Conservation (phyloP, 2,113 vertebrate species). For the Gyps fulvus region DNA sequence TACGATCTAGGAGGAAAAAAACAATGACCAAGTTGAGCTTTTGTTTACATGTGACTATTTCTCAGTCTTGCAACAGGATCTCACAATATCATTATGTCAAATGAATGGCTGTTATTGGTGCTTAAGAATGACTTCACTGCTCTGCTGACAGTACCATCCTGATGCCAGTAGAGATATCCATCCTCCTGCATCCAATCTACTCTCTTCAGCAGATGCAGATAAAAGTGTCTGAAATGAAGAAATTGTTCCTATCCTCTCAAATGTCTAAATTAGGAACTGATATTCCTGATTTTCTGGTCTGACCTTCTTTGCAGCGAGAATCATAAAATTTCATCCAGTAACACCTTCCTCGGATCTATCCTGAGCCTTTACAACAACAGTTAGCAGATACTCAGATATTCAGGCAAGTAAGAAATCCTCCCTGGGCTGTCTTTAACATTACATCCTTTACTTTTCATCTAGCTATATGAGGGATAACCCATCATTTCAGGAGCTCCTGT, state of each 20-base stretch:
- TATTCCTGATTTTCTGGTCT: neutral
- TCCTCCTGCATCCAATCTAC: neutral
- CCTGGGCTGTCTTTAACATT: neutral
- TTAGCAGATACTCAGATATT: neutral
- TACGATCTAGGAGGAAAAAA: neutral
- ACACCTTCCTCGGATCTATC: neutral
- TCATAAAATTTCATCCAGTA: neutral
- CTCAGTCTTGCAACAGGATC: neutral
- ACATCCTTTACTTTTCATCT: neutral
- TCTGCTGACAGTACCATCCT: neutral
- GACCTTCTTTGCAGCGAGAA: neutral
- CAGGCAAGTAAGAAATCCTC: neutral
- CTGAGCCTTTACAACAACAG: neutral
- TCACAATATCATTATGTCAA: neutral
- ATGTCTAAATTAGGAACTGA: neutral
- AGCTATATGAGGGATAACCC: neutral
- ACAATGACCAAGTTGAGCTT: accelerated
- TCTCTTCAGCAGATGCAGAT: neutral
- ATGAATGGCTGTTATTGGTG: neutral
- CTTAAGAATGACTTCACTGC: neutral
- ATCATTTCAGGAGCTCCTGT: neutral
- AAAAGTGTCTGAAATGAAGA: neutral
- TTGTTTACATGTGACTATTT: neutral
- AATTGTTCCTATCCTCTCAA: neutral
- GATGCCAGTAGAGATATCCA: neutral